Evolutionary conservation across 2,113 vertebrate genomes (phyloP).

Genomic region (Accipiter virgatus): DNA sequence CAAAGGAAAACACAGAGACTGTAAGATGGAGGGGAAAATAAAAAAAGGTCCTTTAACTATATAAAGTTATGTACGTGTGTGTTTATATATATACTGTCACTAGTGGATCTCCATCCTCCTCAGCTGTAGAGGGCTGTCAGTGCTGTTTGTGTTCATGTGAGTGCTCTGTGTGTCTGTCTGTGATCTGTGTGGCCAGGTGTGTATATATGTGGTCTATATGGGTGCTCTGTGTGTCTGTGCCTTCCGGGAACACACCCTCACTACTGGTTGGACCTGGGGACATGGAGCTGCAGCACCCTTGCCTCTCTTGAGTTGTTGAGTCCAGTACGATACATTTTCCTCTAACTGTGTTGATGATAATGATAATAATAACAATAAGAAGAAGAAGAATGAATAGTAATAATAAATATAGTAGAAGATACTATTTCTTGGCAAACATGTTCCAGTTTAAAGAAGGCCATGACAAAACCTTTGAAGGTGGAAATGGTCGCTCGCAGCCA

Average conservation of each 20-base stretch:
- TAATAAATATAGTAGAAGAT: neutral
- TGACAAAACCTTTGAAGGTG: neutral
- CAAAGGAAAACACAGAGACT: too few species aligned
- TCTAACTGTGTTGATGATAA: neutral
- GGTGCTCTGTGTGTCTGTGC: neutral
- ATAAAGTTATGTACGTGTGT: neutral
- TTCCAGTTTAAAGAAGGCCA: neutral
- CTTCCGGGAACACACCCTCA: neutral
- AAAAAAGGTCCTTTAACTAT: neutral
- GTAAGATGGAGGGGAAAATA: neutral
- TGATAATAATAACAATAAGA: too few species aligned
- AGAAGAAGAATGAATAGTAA: neutral
- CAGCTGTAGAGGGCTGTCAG: neutral
- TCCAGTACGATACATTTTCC: neutral
- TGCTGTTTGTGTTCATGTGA: neutral
- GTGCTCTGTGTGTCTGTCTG: neutral
- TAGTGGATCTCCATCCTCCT: neutral
- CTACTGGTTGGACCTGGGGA: neutral
- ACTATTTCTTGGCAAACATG: neutral
- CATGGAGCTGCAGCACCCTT: neutral
- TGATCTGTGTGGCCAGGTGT: neutral
- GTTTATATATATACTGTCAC: neutral
- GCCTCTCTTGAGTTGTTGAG: neutral
- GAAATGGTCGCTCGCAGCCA: neutral
- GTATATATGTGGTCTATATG: fast-evolving